These are phyloP conservation scores for Chalcosyrphus nemorum DNA, from an alignment of 2,888 invertebrate species.

Conservation along the genomic window DNA sequence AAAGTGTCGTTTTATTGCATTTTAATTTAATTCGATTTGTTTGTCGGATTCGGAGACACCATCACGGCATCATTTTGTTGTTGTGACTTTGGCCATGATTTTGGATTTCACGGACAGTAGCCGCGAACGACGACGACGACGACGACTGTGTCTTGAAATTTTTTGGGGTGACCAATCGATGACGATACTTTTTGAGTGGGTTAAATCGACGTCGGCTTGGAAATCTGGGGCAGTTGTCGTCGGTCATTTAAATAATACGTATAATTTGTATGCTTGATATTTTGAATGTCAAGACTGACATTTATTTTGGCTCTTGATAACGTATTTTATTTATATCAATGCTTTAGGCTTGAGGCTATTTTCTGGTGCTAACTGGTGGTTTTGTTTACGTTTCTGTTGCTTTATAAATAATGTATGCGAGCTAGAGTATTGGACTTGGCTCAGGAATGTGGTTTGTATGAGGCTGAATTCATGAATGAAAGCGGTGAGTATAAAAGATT, in stretches of 20 bases:
- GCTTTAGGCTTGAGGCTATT: not conserved
- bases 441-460: not conserved
- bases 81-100: constrained; percentile 56
- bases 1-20: constrained; percentile 74
- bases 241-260: constrained; percentile 27
- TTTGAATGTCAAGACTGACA: constrained; percentile 18
- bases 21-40: constrained; percentile 74
- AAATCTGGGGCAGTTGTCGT: constrained; percentile 17
- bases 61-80: constrained; percentile 14
- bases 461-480: not conserved
- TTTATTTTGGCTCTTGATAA: constrained; percentile 14
- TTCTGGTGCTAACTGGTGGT: too few species aligned
- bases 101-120: constrained; percentile 33
- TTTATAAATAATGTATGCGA: not conserved
- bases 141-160: not conserved
- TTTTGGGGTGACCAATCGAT: constrained; percentile 30
- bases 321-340: not conserved
- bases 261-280: constrained; percentile 10
- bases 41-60: too few species aligned
- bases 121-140: too few species aligned
- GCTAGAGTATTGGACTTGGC: not conserved
- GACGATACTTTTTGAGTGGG: not conserved
- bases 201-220: not conserved
- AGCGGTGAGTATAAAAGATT: not conserved
- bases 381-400: not conserved